Conservation (phyloP, 2,797 vertebrate species). For the Setipinna tenuifilis region DNA sequence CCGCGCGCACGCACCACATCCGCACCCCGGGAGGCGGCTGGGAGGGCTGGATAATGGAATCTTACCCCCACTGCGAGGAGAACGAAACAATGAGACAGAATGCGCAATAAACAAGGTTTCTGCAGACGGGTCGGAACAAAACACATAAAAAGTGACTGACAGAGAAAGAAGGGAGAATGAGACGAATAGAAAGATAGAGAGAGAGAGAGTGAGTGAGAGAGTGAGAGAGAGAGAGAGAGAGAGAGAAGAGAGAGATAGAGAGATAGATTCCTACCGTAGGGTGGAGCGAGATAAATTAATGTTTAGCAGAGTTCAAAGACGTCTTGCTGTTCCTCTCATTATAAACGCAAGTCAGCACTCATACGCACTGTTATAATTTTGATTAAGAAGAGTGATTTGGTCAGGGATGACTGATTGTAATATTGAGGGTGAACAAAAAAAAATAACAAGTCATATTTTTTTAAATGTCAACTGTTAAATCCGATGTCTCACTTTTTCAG, state of each 20-base stretch:
- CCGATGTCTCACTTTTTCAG: constrained; percentile 52
- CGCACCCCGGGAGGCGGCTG: constrained; percentile 53
- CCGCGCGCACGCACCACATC: constrained; percentile 35
- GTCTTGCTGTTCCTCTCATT: constrained; percentile 62
- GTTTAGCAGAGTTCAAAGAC: constrained; percentile 51
- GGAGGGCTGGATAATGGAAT: constrained; percentile 48
- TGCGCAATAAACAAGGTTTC: constrained; percentile 70
- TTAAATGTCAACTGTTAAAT: constrained; percentile 47
- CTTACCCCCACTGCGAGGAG: constrained; percentile 53
- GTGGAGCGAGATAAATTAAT: constrained; percentile 46
- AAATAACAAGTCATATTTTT: constrained; percentile 33
- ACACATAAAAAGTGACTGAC: background rate
- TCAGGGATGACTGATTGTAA: constrained; percentile 27
- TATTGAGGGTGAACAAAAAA: background rate
- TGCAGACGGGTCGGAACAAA: constrained; percentile 15
- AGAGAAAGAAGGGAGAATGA: background rate
- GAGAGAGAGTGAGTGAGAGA: constrained; percentile 30
- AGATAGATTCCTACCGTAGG: background rate
- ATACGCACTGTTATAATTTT: constrained; percentile 57
- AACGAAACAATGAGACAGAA: constrained; percentile 63
- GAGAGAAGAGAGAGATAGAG: constrained; percentile 1
- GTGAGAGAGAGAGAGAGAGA: constrained; percentile 22
- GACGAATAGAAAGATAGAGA: constrained; percentile 30
- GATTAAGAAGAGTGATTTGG: constrained; percentile 50
- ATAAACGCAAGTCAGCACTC: constrained; percentile 48